Conservation (phyloP, 1,140 invertebrate genomes). For the Orius insidiosus region DNA sequence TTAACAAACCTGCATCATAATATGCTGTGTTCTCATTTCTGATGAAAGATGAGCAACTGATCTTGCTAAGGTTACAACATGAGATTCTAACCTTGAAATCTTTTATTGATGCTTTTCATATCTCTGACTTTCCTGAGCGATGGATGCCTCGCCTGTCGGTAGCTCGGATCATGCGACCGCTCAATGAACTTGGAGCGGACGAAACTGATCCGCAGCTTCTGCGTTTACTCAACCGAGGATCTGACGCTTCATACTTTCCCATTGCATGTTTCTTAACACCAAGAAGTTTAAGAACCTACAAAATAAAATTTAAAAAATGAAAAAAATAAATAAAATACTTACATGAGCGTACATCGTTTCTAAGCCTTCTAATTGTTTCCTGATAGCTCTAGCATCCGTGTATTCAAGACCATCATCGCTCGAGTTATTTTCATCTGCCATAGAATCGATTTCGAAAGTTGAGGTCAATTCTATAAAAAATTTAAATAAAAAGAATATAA, state of each 20-base stretch:
- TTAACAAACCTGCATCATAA: slow-evolving; percentile 54
- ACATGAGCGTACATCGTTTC: slow-evolving; percentile 77
- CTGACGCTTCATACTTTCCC: slow-evolving; percentile 36
- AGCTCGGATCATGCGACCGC: slow-evolving; percentile 45
- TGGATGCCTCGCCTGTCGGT: slow-evolving; percentile 36
- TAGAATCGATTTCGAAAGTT: slow-evolving; percentile 55
- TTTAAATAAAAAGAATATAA: background rate
- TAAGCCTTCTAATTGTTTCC: slow-evolving; percentile 66
- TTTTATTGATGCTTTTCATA: slow-evolving; percentile 62
- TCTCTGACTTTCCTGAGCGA: slow-evolving; percentile 39
- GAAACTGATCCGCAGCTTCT: slow-evolving; percentile 57
- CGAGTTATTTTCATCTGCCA: slow-evolving; percentile 41
- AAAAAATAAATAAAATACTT: slow-evolving; percentile 13
- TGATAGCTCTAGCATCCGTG: slow-evolving; percentile 57
- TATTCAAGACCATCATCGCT: slow-evolving; percentile 52
- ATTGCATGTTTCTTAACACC: slow-evolving; percentile 41
- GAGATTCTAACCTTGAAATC: slow-evolving; percentile 81
- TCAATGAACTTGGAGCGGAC: slow-evolving; percentile 65
- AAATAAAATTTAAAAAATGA: slow-evolving; percentile 3
- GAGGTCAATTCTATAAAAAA: background rate
- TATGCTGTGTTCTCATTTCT: slow-evolving; percentile 78
- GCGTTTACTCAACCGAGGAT: slow-evolving; percentile 38
- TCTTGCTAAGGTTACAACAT: slow-evolving; percentile 77
- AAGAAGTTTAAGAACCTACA: slow-evolving; percentile 57
- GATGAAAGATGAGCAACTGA: slow-evolving; percentile 85